Evolutionary conservation across 92 coral and sea anemone genomes (phyloP).

Genomic region (Porites divaricata): DNA sequence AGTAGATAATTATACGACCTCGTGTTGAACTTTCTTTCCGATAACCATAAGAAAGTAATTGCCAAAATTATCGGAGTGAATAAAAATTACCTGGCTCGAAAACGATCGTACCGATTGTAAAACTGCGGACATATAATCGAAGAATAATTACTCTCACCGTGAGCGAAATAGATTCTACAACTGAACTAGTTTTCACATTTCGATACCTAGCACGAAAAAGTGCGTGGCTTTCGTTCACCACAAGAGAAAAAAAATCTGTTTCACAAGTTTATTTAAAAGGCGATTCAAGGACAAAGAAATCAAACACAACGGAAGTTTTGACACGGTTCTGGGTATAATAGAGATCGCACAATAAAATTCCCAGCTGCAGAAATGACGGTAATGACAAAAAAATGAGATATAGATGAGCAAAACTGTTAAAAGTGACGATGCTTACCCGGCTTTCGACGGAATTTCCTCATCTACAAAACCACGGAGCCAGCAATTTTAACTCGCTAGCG

Average conservation of each 20-base stretch:
- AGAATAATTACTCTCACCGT: conserved; percentile 10
- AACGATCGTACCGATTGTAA: background rate
- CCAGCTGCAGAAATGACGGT: conserved; percentile 11
- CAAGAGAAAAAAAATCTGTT: conserved; percentile 7
- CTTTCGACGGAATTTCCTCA: background rate
- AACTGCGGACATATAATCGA: conserved; percentile 10
- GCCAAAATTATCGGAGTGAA: background rate
- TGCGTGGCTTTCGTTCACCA: conserved; percentile 24
- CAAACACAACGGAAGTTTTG: conserved; percentile 11
- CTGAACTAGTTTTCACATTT: conserved; percentile 9
- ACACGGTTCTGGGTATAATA: conserved; percentile 11
- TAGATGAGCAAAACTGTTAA: background rate
- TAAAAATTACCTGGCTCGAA: background rate
- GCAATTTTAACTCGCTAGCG: background rate
- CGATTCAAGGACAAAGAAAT: background rate
- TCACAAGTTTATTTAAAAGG: background rate
- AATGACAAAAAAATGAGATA: conserved; percentile 24
- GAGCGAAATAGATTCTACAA: conserved; percentile 14
- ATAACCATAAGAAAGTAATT: background rate
- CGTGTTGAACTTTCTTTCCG: background rate
- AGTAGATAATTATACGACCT: background rate
- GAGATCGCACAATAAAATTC: conserved; percentile 11
- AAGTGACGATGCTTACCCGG: conserved; percentile 10
- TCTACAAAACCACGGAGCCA: background rate
- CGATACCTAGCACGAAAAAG: background rate